A percentile compares a stretch with the other conserved stretches of the same genome.
These are phyloP conservation scores for Pristionchus mayeri DNA, from an alignment of 2,888 invertebrate species.

Conservation along the genomic window DNA sequence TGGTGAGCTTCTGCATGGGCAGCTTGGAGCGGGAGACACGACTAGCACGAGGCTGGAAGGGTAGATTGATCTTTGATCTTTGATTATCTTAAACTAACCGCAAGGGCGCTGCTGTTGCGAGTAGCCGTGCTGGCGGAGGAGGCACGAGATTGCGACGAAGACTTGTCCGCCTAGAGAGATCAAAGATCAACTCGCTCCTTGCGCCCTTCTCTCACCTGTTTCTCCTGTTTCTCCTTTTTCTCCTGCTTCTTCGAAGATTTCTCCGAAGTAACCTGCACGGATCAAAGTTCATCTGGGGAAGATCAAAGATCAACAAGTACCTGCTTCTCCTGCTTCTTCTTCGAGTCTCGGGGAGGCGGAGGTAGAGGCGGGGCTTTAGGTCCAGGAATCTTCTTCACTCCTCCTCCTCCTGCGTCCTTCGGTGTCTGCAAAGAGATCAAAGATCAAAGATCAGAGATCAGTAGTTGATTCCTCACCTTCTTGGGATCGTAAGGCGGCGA, in stretches of 20 bases:
- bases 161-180: neutral
- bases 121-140: neutral
- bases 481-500: neutral
- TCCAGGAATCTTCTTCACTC: neutral
- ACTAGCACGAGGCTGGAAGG: neutral
- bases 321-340: neutral
- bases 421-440: neutral
- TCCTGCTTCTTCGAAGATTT: neutral
- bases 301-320: neutral
- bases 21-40: slow-evolving; percentile 21
- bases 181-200: neutral
- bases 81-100: neutral
- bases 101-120: neutral
- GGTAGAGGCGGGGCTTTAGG: neutral
- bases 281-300: neutral
- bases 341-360: slow-evolving; percentile 5
- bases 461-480: neutral
- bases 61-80: neutral
- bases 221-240: neutral
- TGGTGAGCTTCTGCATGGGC: slow-evolving; percentile 41
- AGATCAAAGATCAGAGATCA: slow-evolving; percentile 19
- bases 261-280: neutral
- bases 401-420: neutral
- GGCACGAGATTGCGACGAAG: neutral
- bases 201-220: neutral